phyloP scores from a whole-genome alignment of 2,797 vertebrate genomes.

The Gymnopithys bicolor region DNA sequence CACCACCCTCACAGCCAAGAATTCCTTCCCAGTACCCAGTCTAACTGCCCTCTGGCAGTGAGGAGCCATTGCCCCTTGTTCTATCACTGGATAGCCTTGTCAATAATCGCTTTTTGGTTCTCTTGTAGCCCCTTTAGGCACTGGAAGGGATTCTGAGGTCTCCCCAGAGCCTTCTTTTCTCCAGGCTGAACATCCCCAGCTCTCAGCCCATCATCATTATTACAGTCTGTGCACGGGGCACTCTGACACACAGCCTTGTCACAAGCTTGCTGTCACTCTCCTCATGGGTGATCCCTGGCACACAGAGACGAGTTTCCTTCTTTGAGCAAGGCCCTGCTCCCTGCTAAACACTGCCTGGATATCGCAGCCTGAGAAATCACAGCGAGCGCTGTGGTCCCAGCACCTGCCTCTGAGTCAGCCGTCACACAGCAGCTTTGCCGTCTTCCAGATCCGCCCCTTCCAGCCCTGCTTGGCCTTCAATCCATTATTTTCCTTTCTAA shows the following conservation, averaged over 20 bases:
- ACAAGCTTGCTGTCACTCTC: not conserved
- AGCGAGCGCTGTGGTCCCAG: fast-evolving
- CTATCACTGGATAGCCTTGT: not conserved
- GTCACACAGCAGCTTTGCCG: not conserved
- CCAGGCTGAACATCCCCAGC: not conserved
- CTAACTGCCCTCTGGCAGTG: not conserved
- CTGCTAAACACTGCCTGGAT: not conserved
- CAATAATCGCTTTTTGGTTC: not conserved
- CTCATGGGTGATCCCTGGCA: not conserved
- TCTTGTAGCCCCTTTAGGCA: not conserved
- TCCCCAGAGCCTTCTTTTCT: not conserved
- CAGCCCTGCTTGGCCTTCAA: constrained; percentile 20
- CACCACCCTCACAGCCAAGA: not conserved
- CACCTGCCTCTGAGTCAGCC: not conserved
- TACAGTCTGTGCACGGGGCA: not conserved
- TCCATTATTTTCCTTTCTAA: constrained; percentile 38
- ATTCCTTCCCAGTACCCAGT: not conserved
- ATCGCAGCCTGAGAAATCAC: not conserved
- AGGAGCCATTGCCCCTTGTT: not conserved
- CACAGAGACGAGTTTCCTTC: fast-evolving
- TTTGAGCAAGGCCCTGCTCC: not conserved
- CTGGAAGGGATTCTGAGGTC: not conserved
- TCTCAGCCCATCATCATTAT: not conserved
- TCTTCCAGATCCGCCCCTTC: not conserved
- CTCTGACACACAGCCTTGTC: not conserved